These are phyloP conservation scores for Orcinus orca DNA, from an alignment of 2,113 vertebrate genomes.

Conservation along the genomic window DNA sequence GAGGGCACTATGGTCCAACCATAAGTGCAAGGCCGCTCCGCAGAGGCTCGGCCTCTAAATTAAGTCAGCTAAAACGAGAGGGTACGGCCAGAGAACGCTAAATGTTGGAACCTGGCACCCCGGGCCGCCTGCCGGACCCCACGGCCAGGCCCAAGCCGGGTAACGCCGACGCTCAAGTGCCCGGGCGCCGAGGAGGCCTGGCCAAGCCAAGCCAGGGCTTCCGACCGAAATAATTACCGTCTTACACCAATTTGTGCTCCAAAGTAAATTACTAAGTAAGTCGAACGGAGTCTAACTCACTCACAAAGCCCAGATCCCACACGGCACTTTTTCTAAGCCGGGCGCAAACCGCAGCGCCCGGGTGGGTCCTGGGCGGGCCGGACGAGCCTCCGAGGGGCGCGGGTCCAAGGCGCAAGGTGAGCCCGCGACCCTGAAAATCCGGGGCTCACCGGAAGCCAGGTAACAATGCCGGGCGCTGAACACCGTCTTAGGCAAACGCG, in stretches of 20 bases:
- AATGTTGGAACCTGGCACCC: no score
- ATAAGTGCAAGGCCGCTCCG: not conserved
- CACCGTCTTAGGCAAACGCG: not conserved
- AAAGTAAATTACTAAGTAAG: slow-evolving; percentile 55
- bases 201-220: slow-evolving; percentile 2
- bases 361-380: not conserved
- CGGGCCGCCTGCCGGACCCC: not conserved
- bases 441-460: not conserved
- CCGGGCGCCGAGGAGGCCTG: not conserved
- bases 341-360: slow-evolving; percentile 44
- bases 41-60: not conserved
- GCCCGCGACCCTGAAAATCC: not conserved
- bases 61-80: not conserved
- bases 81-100: not conserved
- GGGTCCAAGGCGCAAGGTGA: not conserved
- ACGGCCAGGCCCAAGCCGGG: not conserved
- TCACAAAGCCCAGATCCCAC: slow-evolving; percentile 46
- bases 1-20: not conserved
- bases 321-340: slow-evolving; percentile 55
- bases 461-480: accelerated
- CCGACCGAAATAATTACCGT: slow-evolving; percentile 66
- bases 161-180: not conserved
- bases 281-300: not conserved
- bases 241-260: slow-evolving; percentile 68
- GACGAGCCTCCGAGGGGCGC: not conserved